Base-by-base conservation (phyloP, 2,797 vertebrate species). In the Myotis myotis region DNA sequence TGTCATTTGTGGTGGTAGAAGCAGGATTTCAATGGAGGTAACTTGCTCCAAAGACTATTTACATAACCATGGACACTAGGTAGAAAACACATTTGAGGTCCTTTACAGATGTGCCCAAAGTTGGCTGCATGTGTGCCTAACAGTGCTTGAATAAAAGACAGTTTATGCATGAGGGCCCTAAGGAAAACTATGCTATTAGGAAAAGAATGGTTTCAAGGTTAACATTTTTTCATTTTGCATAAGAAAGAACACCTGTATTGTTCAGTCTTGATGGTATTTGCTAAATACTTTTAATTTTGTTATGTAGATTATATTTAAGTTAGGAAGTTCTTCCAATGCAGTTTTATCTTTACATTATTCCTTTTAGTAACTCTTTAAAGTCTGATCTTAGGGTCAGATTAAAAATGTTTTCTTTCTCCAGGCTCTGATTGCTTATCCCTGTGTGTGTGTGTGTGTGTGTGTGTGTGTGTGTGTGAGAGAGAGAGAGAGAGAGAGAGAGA, bases 341-440 rank as follows among this genome's bases (percentile, higher is more conserved):
- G 75, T 93, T 92, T 84, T 23, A 8, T 79, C 64, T 95, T 91
- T 72, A 17, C 30, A 78, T 91, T 79, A 25, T 36, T 83, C 25
- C n/a, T 60, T 80, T 91, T 20, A 16, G 66, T 53, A 60, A 88
- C 28, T 81, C 7, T 64, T 83, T 81, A 66, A 84, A 49, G n/a
- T 90, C 44, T 94, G 57, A 91, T 17, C 62, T 57, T 36, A 78
- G 28, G 23, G 55, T 89, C 49, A 86, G 30, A 60, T 38, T 85
- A 81, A 38, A 64, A 66, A 93, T 53, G 80, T 68, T 95, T 86
- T 22, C 5, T 72, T 82, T 22, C 7, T 72, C 33, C 49, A 89
- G 74, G 55, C 36, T 20, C 20, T 82, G 71, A 36, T 38, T 85
- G 38, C 19, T 76, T 80, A 71, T 76, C n/a, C 23, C 23, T 36